A percentile compares a stretch with the other conserved stretches of the same genome.
These are phyloP conservation scores for Leucophenga montana DNA, from an alignment of 2,888 invertebrate genomes.

Conservation along the genomic window DNA sequence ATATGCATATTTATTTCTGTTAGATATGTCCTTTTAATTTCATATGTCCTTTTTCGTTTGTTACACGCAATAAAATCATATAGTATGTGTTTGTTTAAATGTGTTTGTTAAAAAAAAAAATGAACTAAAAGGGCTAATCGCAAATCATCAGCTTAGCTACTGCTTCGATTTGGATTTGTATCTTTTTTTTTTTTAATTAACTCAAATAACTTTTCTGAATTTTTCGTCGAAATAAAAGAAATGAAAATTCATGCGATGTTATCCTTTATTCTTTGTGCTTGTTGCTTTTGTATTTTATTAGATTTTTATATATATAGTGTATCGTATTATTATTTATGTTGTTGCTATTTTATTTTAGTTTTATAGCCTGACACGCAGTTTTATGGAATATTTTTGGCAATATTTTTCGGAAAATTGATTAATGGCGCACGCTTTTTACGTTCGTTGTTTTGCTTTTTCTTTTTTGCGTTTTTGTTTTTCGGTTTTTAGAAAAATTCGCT, in stretches of 20 bases:
- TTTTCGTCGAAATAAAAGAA: no score
- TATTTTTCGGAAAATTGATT: slow-evolving; percentile 60
- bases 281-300: slow-evolving; percentile 8
- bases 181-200: slow-evolving; percentile 32
- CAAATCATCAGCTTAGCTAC: no score
- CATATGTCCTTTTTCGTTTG: neutral
- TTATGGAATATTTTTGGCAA: neutral
- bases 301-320: neutral
- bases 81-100: neutral
- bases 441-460: neutral
- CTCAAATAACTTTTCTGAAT: slow-evolving; percentile 12
- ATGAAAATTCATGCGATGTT: neutral
- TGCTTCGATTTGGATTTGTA: no score
- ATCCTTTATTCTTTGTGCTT: neutral
- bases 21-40: neutral
- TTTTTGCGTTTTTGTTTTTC: slow-evolving; percentile 28
- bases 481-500: slow-evolving; percentile 53
- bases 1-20: neutral
- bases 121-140: no score
- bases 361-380: slow-evolving; percentile 13
- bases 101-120: slow-evolving; percentile 29
- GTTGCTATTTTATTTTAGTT: slow-evolving; percentile 2
- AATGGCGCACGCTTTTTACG: slow-evolving; percentile 43
- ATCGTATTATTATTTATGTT: neutral
- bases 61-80: slow-evolving; percentile 13